These are phyloP conservation scores for Notothenia coriiceps DNA, from an alignment of 2,113 vertebrate species.

Conservation along the genomic window DNA sequence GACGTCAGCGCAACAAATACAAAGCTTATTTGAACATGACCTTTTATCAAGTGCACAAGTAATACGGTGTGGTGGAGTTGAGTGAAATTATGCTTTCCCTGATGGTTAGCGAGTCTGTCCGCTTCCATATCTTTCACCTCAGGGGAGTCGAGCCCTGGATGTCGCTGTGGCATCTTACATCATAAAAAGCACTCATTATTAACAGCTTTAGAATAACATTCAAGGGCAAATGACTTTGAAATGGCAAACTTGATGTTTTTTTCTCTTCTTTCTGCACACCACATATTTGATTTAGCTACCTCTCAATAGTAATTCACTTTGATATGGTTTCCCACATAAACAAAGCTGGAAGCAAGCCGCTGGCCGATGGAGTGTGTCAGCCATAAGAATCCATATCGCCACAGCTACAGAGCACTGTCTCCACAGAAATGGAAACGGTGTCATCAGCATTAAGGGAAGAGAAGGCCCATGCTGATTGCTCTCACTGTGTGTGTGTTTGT, in stretches of 20 bases:
- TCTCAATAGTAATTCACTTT: conserved; percentile 77
- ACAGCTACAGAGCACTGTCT: conserved; percentile 67
- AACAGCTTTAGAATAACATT: conserved; percentile 77
- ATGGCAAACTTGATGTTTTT: conserved; percentile 75
- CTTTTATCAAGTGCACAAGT: conserved; percentile 61
- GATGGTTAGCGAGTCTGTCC: conserved; percentile 67
- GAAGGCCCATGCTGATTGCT: conserved; percentile 63
- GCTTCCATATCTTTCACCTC: conserved; percentile 68
- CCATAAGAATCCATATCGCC: conserved; percentile 75
- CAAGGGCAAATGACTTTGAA: conserved; percentile 75
- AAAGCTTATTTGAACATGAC: conserved; percentile 68
- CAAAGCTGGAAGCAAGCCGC: conserved; percentile 77
- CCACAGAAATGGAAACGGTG: conserved; percentile 70
- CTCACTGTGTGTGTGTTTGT: conserved; percentile 24
- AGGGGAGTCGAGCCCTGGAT: conserved; percentile 58
- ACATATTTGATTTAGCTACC: conserved; percentile 81
- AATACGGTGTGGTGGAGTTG: conserved; percentile 55
- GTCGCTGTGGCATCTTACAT: conserved; percentile 70
- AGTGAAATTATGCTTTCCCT: conserved; percentile 63
- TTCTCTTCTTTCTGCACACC: conserved; percentile 48
- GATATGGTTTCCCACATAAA: conserved; percentile 81
- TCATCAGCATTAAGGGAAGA: conserved; percentile 78
- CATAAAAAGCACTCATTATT: conserved; percentile 76
- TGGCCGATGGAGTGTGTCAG: conserved; percentile 78
- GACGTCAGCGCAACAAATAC: conserved; percentile 27